Conservation (phyloP, 2,888 invertebrate species). For the Dilophus febrilis region DNA sequence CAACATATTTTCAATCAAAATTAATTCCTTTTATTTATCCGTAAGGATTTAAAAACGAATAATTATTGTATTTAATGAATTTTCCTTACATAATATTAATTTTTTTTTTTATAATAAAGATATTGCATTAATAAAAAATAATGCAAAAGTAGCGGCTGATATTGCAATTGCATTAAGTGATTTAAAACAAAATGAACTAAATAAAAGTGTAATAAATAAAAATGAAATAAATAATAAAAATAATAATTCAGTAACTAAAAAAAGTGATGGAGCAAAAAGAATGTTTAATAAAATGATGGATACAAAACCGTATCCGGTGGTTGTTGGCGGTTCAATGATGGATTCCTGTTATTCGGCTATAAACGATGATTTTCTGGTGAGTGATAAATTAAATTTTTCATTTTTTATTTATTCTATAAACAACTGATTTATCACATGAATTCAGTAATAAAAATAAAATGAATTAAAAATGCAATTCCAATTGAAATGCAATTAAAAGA, state of each 20-base stretch:
- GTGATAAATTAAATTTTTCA: slow-evolving; percentile 25
- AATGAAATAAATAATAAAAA: background rate
- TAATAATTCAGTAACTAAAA: background rate
- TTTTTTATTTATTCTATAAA: background rate
- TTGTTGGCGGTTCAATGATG: slow-evolving; percentile 64
- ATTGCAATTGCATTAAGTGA: slow-evolving; percentile 51
- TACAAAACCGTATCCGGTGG: slow-evolving; percentile 31
- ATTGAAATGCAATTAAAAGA: too few relatives aligned
- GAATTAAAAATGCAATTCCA: too few relatives aligned
- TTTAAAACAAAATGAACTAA: slow-evolving; percentile 20
- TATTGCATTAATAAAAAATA: slow-evolving; percentile 83
- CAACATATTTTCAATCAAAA: too few relatives aligned
- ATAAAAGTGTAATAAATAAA: background rate
- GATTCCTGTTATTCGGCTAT: slow-evolving; percentile 50
- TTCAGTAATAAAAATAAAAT: too few relatives aligned
- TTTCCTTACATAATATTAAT: background rate
- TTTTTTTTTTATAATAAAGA: slow-evolving; percentile 33
- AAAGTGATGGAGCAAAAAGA: background rate
- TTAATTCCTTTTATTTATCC: too few relatives aligned
- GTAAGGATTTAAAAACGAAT: too few relatives aligned
- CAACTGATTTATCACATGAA: too few relatives aligned
- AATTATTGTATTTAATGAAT: too few relatives aligned
- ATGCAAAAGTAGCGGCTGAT: slow-evolving; percentile 66
- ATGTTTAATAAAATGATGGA: background rate
- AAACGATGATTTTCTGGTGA: slow-evolving; percentile 47